Conservation (phyloP, 2,113 vertebrate species). For the Thamnaconus septentrionalis region DNA sequence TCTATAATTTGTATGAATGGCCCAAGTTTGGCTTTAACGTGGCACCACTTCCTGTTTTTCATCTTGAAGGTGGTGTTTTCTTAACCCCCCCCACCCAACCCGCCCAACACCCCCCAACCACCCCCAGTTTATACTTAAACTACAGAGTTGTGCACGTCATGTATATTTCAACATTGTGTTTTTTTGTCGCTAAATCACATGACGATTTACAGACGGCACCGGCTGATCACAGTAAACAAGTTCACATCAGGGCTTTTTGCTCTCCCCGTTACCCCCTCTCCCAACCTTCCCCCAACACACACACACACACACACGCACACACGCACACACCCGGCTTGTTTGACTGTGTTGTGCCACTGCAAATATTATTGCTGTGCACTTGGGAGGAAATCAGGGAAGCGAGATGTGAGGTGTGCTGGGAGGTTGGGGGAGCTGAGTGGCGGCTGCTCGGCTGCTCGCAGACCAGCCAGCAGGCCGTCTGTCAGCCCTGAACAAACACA, state of each 20-base stretch:
- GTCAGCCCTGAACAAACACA: conserved; percentile 8
- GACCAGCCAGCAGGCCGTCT: conserved; percentile 17
- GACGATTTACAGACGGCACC: conserved; percentile 10
- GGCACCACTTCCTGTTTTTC: neutral
- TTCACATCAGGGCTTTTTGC: conserved; percentile 41
- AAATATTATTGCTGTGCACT: conserved; percentile 49
- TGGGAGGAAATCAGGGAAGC: conserved; percentile 31
- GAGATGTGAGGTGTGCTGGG: neutral
- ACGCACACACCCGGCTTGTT: conserved; percentile 13
- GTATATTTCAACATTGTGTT: conserved; percentile 3
- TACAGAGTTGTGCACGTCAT: conserved; percentile 1
- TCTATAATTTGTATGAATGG: conserved; percentile 28
- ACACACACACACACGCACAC: neutral
- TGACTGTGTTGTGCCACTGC: conserved; percentile 21
- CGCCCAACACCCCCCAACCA: too few relatives aligned
- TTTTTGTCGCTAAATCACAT: conserved; percentile 22
- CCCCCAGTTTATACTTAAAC: conserved; percentile 9
- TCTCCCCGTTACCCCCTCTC: conserved; percentile 35
- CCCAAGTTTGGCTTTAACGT: conserved; percentile 7
- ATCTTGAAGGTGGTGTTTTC: too few relatives aligned
- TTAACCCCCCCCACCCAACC: too few relatives aligned
- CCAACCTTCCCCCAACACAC: too few relatives aligned
- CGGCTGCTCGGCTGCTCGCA: neutral
- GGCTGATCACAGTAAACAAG: conserved; percentile 40
- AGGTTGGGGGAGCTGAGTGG: neutral